Conservation (phyloP, 2,888 invertebrate genomes). For the Macropis europaea region DNA sequence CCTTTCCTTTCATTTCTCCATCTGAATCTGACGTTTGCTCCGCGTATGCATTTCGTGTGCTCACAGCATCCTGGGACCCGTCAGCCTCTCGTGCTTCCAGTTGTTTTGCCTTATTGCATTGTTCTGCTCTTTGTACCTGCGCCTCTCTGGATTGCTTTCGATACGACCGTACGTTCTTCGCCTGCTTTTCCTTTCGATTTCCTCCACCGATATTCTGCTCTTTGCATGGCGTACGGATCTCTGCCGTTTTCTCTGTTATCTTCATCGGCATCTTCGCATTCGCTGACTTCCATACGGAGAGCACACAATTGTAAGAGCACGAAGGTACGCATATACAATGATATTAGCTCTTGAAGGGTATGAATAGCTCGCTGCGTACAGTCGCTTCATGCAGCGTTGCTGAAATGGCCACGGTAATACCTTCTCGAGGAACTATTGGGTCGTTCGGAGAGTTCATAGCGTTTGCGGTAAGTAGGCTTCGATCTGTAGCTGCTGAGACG, state of each 20-base stretch:
- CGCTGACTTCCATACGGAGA: background rate
- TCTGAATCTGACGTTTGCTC: slow-evolving; percentile 32
- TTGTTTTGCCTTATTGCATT: slow-evolving; percentile 40
- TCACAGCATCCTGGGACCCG: slow-evolving; percentile 13
- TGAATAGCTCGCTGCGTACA: background rate
- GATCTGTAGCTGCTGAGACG: no score
- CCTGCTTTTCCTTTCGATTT: background rate
- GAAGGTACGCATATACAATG: background rate
- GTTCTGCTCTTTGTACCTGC: slow-evolving; percentile 34
- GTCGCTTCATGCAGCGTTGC: background rate
- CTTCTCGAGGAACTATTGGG: background rate
- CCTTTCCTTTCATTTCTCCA: slow-evolving; percentile 24
- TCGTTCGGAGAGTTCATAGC: background rate
- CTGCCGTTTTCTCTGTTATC: slow-evolving; percentile 4
- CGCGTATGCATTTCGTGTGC: slow-evolving; percentile 6
- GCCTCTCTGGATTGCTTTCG: slow-evolving; percentile 44
- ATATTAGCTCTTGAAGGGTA: background rate
- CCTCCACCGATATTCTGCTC: slow-evolving; percentile 19
- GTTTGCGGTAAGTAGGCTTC: no score
- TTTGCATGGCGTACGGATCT: slow-evolving; percentile 1
- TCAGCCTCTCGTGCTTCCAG: slow-evolving; percentile 13
- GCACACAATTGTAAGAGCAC: background rate
- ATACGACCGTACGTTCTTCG: background rate
- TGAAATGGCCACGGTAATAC: background rate
- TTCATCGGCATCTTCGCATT: slow-evolving; percentile 14